Base-by-base conservation (phyloP, 2,113 vertebrate genomes). In the Megaleporinus macrocephalus region DNA sequence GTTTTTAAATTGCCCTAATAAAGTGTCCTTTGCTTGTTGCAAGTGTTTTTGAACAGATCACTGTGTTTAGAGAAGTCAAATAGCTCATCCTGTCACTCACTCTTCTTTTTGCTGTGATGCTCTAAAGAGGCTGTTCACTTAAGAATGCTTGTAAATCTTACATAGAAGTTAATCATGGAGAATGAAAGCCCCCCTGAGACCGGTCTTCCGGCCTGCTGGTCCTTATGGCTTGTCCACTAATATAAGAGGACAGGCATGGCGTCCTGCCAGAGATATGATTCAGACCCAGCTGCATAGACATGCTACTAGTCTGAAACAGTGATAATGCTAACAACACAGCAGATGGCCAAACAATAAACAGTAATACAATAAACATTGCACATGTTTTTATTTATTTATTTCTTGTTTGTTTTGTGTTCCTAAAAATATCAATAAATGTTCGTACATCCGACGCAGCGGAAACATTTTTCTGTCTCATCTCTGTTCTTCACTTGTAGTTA, bases 191-290 rank as follows among this genome's bases (percentile, higher is more conserved):
- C 88, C 86, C 85, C 77, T 80, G 78, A 33, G 83, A 62, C 82
- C 78, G 77, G 61, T 84, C 83, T 86, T 76, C 36, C 69, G 68
- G 68, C 83, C 84, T 87, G 73, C 73, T 86, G 65, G 59, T 84
- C 84, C 83, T 84, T 76, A 75, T 85, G 87, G 76, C 84, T 84
- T 82, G 86, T 91, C 90, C 91, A 44, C 88, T 91, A 91, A 92
- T 91, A 90, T 89, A 87, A 90, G 88, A 85, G 88, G 90, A 84
- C 83, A 85, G 79, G 83, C 76, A 87, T 90, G 88, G 89, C 71
- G 1, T 74, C 63, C 83, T 81, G 87, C 87, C 90, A 91, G 84
- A 44, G 61, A n/a, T 7, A 12, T 73, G 4, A 30, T 76, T 66
- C 53, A 65, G 63, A 59, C 68, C 74, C 82, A 74, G 78, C 81